Evolutionary conservation across 2,797 vertebrate genomes (phyloP), one percentile per base, ranked within the genome.

Genomic region (Cirrhinus molitorella): DNA sequence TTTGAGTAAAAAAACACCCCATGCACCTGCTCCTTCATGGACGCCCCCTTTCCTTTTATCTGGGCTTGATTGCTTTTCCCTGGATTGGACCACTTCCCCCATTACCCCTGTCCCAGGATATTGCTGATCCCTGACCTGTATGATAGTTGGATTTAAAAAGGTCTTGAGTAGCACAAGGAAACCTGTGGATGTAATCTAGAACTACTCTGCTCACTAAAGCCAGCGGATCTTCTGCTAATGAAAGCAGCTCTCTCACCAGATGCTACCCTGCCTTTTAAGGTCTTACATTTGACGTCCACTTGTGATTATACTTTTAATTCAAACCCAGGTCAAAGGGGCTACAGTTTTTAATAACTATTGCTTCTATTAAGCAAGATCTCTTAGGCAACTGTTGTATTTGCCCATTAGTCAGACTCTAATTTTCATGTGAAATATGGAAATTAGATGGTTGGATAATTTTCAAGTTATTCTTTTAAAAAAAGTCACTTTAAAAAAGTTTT

Each of bases 61-160:
- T 87, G 67, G 40, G 67, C 59, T 84, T 87, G 88, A 88, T 88
- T 88, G 88, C 86, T 87, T 87, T 88, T 80, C 75, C 72, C 74
- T 85, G 71, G 79, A 85, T 85, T 72, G 80, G 40, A 80, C 74
- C 86, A 86, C 84, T 85, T 85, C 79, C 59, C 83, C 85, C 55
- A 88, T 84, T 88, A 86, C 79, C n/a, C 16, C 21, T 55, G 72
- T 57, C 14, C 83, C 59, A 78, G 67, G 37, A 61, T 83, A 87
- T 75, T 81, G 72, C 83, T 85, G 82, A 80, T 86, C 85, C 76
- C 72, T 89, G 85, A 89, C 86, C 88, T 89, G 86, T 86, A 51
- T 80, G 81, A 86, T 80, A 83, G 76, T 65, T 47, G 84, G 85
- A 87, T 87, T 87, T 85, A 70, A 83, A 86, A 81, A 85, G 67